Evolutionary conservation across 2,797 vertebrate species (phyloP).

Genomic region (Chelon labrosus): DNA sequence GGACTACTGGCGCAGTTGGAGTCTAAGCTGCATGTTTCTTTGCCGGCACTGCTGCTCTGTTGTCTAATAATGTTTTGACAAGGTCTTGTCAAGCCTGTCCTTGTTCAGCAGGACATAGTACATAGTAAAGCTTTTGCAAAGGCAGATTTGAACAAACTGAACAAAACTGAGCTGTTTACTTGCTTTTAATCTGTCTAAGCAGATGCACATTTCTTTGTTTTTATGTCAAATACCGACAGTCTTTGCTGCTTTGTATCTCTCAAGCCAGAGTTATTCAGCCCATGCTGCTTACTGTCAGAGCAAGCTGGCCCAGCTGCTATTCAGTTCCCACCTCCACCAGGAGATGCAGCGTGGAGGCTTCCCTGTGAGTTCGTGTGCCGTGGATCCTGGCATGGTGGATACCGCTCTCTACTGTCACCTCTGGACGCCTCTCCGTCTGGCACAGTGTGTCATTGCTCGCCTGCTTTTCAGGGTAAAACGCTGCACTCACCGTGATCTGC

Average conservation of each 20-base stretch:
- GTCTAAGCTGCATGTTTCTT: no score
- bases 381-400: conserved; percentile 93
- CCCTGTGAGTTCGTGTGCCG: conserved; percentile 87
- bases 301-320: conserved; percentile 93
- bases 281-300: conserved; percentile 91
- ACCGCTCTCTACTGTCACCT: conserved; percentile 89
- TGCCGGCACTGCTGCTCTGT: no score
- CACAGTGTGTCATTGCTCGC: conserved; percentile 75
- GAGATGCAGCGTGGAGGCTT: conserved; percentile 81
- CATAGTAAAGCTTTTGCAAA: background rate
- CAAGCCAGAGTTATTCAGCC: conserved; percentile 84
- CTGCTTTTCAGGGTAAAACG: conserved; percentile 89
- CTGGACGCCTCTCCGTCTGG: conserved; percentile 78
- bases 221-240: background rate
- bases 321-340: conserved; percentile 88
- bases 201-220: background rate
- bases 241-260: conserved; percentile 17
- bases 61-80: no score
- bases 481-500: background rate
- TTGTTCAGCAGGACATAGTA: background rate
- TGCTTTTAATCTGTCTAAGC: background rate
- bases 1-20: no score
- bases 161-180: background rate
- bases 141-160: background rate
- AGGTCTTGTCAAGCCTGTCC: background rate